Conservation (phyloP, 1,140 invertebrate genomes). For the Cecropterus lyciades region DNA sequence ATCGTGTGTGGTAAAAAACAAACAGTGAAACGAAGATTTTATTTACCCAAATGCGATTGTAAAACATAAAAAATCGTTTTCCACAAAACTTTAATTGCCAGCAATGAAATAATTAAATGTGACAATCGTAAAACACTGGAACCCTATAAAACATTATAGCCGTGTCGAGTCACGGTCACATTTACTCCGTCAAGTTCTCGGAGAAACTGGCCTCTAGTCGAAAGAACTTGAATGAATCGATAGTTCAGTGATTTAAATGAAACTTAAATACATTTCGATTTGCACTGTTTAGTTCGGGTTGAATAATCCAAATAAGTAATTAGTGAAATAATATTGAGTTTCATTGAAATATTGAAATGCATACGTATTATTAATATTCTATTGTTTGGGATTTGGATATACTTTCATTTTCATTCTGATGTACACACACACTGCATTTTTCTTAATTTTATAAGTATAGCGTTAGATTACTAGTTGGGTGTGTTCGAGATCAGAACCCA, state of each 20-base stretch:
- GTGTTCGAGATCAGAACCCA: too few species aligned
- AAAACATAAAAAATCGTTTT: slow-evolving; percentile 80
- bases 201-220: slow-evolving; percentile 8
- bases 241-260: neutral
- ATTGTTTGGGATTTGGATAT: too few species aligned
- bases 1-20: slow-evolving; percentile 82
- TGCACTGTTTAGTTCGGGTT: too few species aligned
- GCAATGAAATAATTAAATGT: slow-evolving; percentile 83
- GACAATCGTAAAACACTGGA: slow-evolving; percentile 81
- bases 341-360: too few species aligned
- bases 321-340: too few species aligned
- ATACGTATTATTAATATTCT: too few species aligned
- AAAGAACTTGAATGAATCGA: neutral
- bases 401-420: too few species aligned
- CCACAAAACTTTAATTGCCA: slow-evolving; percentile 80
- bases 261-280: too few species aligned
- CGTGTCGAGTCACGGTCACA: slow-evolving; percentile 30
- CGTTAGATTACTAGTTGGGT: too few species aligned
- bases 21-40: slow-evolving; percentile 70
- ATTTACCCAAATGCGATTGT: slow-evolving; percentile 79
- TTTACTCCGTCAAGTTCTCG: slow-evolving; percentile 19
- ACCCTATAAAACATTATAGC: slow-evolving; percentile 70
- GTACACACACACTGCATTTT: too few species aligned
- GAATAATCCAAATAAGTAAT: too few species aligned
- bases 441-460: too few species aligned